Evolutionary conservation across 2,888 invertebrate species (phyloP).

Genomic region (Lathronympha strigana): DNA sequence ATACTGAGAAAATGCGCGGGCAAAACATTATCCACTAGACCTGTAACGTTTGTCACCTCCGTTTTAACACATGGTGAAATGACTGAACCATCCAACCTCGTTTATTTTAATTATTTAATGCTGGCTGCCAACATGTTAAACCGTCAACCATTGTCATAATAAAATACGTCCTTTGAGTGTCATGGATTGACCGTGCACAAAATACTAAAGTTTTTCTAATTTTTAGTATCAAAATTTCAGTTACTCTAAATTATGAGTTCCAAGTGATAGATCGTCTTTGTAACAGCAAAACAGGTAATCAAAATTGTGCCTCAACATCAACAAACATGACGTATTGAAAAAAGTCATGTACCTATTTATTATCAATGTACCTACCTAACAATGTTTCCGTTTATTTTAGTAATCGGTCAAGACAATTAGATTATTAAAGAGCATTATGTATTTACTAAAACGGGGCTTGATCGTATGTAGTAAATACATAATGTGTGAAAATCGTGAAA

Average conservation of each 20-base stretch:
- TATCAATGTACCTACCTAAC: no score
- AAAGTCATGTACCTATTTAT: not conserved
- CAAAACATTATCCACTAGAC: no score
- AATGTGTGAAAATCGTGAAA: no score
- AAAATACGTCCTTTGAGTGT: conserved; percentile 8
- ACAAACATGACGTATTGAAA: not conserved
- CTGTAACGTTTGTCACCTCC: no score
- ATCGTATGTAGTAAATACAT: no score
- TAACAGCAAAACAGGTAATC: conserved; percentile 19
- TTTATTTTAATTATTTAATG: not conserved
- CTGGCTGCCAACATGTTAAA: conserved; percentile 6
- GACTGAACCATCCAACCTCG: not conserved
- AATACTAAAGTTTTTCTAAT: not conserved
- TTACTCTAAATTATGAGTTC: conserved; percentile 24
- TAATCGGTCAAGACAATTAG: no score
- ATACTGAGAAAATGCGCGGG: no score
- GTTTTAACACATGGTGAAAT: no score
- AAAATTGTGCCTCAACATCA: not conserved
- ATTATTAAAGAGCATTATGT: no score
- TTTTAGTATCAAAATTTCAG: conserved; percentile 15
- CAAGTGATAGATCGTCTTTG: not conserved
- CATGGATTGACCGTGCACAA: conserved; percentile 15
- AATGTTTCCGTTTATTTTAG: no score
- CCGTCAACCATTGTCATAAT: not conserved
- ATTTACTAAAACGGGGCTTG: no score